A percentile compares a stretch with the other conserved stretches of the same genome.
Evolutionary conservation across 2,113 vertebrate genomes (phyloP).

Genomic region (Scolopax mira): DNA sequence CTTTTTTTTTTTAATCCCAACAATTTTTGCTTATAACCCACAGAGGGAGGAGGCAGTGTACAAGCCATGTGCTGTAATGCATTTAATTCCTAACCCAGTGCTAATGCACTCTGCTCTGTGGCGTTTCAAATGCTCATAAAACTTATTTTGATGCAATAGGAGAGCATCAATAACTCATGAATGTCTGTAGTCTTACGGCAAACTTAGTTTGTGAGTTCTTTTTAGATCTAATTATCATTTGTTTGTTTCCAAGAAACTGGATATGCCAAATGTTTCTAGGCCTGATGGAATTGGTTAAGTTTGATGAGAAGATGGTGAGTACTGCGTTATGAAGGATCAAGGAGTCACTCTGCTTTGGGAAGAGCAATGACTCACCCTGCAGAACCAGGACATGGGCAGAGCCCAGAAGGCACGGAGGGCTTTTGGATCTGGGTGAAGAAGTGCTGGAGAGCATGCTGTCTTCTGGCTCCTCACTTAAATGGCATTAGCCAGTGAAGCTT

Average conservation of each 20-base stretch:
- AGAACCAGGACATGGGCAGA: neutral
- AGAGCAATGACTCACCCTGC: neutral
- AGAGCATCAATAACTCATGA: neutral
- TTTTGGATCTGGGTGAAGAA: neutral
- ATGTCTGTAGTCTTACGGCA: neutral
- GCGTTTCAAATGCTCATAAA: neutral
- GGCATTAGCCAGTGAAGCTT: neutral
- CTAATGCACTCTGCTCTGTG: neutral
- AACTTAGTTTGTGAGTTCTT: neutral
- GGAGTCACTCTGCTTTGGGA: neutral
- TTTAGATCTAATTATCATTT: slow-evolving; percentile 27
- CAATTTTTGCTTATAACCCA: neutral
- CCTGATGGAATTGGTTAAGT: neutral
- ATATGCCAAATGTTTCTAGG: slow-evolving; percentile 34
- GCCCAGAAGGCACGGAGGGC: neutral
- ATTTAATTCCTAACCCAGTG: neutral
- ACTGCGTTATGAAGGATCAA: neutral
- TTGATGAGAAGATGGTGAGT: neutral
- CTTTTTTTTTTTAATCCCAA: neutral
- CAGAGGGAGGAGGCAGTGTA: neutral
- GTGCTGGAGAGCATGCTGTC: neutral
- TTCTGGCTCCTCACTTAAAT: neutral
- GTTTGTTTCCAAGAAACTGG: slow-evolving; percentile 38
- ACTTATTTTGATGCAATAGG: neutral
- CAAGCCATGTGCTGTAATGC: neutral